A percentile compares a stretch with the other conserved stretches of the same genome.
These are phyloP conservation scores for Potamarius usumacintae DNA, from an alignment of 2,113 vertebrate species.

Conservation along the genomic window DNA sequence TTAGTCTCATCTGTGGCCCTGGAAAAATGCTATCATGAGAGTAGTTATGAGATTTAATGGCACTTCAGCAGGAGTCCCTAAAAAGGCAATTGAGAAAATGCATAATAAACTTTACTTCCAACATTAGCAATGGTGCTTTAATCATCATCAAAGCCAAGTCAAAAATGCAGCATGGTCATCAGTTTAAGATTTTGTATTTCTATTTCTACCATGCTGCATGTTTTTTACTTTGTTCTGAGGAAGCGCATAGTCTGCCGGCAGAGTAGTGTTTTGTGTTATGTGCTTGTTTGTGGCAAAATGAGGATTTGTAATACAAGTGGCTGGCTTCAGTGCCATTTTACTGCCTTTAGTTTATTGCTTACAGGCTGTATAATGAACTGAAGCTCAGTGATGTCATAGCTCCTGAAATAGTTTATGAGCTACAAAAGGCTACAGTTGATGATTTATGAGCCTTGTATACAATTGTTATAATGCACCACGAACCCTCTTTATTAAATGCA, in stretches of 20 bases:
- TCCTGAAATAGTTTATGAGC: slow-evolving; percentile 55
- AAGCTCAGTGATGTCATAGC: slow-evolving; percentile 58
- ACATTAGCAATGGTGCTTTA: neutral
- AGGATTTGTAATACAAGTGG: slow-evolving; percentile 46
- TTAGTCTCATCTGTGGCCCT: slow-evolving; percentile 31
- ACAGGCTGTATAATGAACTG: slow-evolving; percentile 55
- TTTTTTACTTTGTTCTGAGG: slow-evolving; percentile 16
- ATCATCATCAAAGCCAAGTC: neutral
- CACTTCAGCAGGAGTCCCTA: slow-evolving; percentile 15
- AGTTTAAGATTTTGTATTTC: neutral
- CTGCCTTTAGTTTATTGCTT: slow-evolving; percentile 54
- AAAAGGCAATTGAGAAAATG: slow-evolving; percentile 44
- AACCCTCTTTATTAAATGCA: slow-evolving; percentile 57
- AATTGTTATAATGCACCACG: slow-evolving; percentile 55
- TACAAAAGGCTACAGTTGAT: slow-evolving; percentile 53
- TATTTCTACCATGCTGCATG: neutral
- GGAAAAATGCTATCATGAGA: slow-evolving; percentile 10
- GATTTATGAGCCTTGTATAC: slow-evolving; percentile 58
- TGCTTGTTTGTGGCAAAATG: slow-evolving; percentile 11
- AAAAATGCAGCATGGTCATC: neutral
- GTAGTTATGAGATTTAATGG: slow-evolving; percentile 23
- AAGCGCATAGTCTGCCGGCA: neutral
- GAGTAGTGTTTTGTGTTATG: slow-evolving; percentile 25
- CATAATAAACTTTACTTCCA: slow-evolving; percentile 29
- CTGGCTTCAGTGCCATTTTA: slow-evolving; percentile 52